Evolutionary conservation across 2,113 vertebrate species (phyloP), one percentile per base, ranked within the genome.

Genomic region (Ceyx melanurus): DNA sequence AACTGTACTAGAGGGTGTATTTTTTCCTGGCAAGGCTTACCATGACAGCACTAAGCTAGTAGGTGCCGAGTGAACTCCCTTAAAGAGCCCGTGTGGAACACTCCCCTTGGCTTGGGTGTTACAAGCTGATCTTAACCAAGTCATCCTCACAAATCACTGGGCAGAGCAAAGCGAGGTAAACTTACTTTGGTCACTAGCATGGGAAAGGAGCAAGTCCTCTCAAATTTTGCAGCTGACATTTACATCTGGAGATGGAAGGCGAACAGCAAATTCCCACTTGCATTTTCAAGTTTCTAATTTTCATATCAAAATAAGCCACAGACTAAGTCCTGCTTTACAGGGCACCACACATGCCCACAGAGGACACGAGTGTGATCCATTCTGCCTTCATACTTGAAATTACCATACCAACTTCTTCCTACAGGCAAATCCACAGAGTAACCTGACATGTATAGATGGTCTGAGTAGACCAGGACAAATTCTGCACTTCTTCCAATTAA

Each of bases 21-120:
- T 68, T 88, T 74, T 31, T 75, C 78, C 78, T 92, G 62, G 46
- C 74, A 66, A 75, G 77, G 42, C 6, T 89, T 31, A 46, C 31
- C 54, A 37, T 13, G 86, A 88, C 73, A 96, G 70, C 50, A 45
- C 20, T 10, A 74, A 53, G 43, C 45, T 13, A 78, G 46, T 1
- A 75, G 65, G 42, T 70, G 83, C 81, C 14, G 7, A 86, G 50
- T 5, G 42, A 42, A 31, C 31, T 61, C 50, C 42, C 70, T 68
- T 86, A n/a, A 86, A 92, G 54, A 73, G 48, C 62, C 6, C 3
- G 9, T 37, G 66, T 4, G 6, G 53, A 79, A 92, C 61, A 20
- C 62, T 76, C 57, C 71, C 53, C 0, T n/a, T 64, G 75, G n/a
- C 60, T 88, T 65, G 58, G 61, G 42, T 61, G 23, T 61, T 50